Conservation (phyloP, 2,888 invertebrate species). For the Scaptomyza caliginosa region DNA sequence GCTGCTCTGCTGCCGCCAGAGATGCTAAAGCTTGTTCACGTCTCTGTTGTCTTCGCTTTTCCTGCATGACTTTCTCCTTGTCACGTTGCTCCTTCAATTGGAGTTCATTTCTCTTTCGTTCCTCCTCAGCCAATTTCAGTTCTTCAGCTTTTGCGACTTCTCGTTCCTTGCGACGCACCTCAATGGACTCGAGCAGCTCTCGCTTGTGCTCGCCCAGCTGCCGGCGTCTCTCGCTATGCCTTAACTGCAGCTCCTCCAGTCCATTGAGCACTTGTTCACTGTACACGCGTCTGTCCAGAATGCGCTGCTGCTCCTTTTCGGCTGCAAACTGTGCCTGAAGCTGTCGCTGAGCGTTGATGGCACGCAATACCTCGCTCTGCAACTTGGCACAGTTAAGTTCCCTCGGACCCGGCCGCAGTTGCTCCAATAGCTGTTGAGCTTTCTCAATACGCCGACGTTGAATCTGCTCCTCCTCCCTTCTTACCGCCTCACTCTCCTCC, state of each 20-base stretch:
- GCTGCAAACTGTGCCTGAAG: constrained; percentile 75
- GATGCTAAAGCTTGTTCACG: constrained; percentile 64
- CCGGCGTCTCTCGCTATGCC: constrained; percentile 72
- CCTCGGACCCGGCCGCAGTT: constrained; percentile 80
- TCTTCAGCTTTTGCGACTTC: constrained; percentile 56
- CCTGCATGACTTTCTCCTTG: constrained; percentile 78
- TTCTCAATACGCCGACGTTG: constrained; percentile 76
- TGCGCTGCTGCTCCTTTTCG: constrained; percentile 65
- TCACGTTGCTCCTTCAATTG: constrained; percentile 81
- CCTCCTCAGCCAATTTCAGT: constrained; percentile 54
- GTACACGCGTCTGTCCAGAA: constrained; percentile 77
- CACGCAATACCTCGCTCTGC: constrained; percentile 81
- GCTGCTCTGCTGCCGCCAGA: constrained; percentile 62
- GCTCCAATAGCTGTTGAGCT: constrained; percentile 79
- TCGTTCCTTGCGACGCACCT: constrained; percentile 70
- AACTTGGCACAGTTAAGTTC: constrained; percentile 81
- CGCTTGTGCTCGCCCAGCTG: constrained; percentile 74
- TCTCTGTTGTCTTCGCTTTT: constrained; percentile 73
- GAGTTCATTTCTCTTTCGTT: constrained; percentile 69
- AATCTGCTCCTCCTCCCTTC: constrained; percentile 76
- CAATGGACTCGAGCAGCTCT: constrained; percentile 74
- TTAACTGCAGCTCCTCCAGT: constrained; percentile 80
- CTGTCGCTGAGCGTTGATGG: constrained; percentile 78
- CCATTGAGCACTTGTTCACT: constrained; percentile 81
- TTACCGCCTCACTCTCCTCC: constrained; percentile 75